phyloP scores from a whole-genome alignment of 2,113 vertebrate genomes.

The Shinisaurus crocodilurus region DNA sequence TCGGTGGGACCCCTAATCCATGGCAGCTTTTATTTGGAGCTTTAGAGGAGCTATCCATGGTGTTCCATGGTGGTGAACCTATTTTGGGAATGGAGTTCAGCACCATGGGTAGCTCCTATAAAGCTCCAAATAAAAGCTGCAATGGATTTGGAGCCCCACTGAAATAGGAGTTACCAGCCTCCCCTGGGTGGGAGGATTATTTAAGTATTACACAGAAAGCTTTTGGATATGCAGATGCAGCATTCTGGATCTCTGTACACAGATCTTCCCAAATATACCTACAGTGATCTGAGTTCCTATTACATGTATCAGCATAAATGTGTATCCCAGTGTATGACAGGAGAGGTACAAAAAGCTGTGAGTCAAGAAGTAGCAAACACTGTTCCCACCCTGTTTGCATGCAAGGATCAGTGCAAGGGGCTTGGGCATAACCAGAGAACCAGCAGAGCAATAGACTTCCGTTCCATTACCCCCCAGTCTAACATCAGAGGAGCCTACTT shows the following conservation, averaged over 20 bases:
- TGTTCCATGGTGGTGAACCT: no score
- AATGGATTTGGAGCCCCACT: no score
- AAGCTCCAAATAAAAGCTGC: no score
- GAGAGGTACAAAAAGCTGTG: neutral
- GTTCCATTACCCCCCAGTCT: neutral
- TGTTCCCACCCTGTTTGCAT: neutral
- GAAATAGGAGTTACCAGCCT: no score
- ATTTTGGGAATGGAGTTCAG: no score
- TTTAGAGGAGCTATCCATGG: no score
- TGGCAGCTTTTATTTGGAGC: no score
- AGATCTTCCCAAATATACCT: neutral
- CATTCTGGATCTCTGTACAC: neutral
- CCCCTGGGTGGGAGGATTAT: neutral
- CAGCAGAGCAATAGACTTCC: neutral
- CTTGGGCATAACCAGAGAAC: neutral
- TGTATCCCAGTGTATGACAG: neutral
- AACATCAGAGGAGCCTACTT: neutral
- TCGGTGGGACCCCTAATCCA: no score
- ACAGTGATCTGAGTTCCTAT: neutral
- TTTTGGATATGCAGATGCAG: neutral
- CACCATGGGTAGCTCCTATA: no score
- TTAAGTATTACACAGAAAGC: neutral
- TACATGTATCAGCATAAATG: neutral
- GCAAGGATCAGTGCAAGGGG: neutral
- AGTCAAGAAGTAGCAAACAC: neutral